These are phyloP conservation scores for Drosophila testacea DNA, from an alignment of 2,888 invertebrate species.

Conservation along the genomic window DNA sequence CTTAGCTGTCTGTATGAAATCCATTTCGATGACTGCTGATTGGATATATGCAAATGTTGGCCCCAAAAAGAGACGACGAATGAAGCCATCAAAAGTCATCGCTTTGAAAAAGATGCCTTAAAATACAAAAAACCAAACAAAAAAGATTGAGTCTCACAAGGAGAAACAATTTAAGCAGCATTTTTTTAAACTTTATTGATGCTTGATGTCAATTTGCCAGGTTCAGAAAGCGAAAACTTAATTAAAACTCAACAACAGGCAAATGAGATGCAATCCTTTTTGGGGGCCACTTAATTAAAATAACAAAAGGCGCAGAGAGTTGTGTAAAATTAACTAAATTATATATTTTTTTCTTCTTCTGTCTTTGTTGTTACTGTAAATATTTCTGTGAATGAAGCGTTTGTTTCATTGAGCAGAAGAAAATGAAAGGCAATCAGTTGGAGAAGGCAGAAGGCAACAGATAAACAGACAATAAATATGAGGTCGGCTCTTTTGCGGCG, in stretches of 20 bases:
- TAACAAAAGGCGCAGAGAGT: slow-evolving; percentile 55
- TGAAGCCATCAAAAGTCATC: slow-evolving; percentile 69
- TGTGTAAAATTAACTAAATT: slow-evolving; percentile 66
- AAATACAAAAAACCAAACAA: not conserved
- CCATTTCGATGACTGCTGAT: slow-evolving; percentile 43
- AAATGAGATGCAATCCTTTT: slow-evolving; percentile 63
- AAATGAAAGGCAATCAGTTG: slow-evolving; percentile 45
- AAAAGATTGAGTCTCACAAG: slow-evolving; percentile 37
- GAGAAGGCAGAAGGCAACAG: slow-evolving; percentile 48
- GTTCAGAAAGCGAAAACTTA: slow-evolving; percentile 69
- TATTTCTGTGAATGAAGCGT: slow-evolving; percentile 71
- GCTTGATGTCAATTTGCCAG: slow-evolving; percentile 66
- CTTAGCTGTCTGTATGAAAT: slow-evolving; percentile 30
- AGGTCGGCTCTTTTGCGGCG: slow-evolving; percentile 55
- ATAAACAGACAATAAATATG: slow-evolving; percentile 77
- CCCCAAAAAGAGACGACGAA: slow-evolving; percentile 36
- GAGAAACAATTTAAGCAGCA: slow-evolving; percentile 43
- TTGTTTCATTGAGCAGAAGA: slow-evolving; percentile 70
- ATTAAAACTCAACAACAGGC: slow-evolving; percentile 59
- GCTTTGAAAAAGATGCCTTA: slow-evolving; percentile 16
- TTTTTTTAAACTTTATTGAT: slow-evolving; percentile 69
- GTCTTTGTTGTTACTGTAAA: slow-evolving; percentile 14
- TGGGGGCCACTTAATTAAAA: slow-evolving; percentile 70
- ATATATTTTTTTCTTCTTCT: slow-evolving; percentile 7
- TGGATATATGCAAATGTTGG: slow-evolving; percentile 54